Evolutionary conservation across 2,797 vertebrate genomes (phyloP).

Genomic region (Sebastes hopkinsi): DNA sequence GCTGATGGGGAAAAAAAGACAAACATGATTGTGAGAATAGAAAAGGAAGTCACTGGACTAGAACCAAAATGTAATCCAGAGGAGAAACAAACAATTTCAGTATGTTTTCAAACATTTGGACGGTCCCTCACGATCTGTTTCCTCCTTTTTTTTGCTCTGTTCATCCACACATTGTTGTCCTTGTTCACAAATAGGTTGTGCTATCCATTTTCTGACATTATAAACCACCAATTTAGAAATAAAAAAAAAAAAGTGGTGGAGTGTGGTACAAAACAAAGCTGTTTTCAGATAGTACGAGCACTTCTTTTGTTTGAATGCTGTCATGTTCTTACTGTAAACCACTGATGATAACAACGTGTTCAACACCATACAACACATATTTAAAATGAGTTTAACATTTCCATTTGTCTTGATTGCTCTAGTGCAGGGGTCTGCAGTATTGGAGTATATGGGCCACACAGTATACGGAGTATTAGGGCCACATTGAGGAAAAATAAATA

Average conservation of each 20-base stretch:
- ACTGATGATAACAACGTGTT: background rate
- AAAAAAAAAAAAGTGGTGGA: background rate
- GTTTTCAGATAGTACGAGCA: background rate
- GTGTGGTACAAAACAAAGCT: background rate
- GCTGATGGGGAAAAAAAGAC: constrained; percentile 60
- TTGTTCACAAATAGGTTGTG: background rate
- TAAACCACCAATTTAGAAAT: background rate
- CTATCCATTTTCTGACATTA: background rate
- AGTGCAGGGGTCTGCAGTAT: fast-evolving
- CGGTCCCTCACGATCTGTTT: background rate
- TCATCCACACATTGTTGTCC: background rate
- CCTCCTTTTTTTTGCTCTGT: constrained; percentile 2
- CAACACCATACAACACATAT: background rate
- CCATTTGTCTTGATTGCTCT: background rate
- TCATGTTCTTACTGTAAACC: background rate
- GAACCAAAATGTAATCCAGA: constrained; percentile 31
- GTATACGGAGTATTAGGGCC: no score
- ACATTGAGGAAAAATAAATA: no score
- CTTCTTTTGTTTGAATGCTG: background rate
- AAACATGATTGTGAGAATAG: constrained; percentile 51
- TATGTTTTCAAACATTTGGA: constrained; percentile 12
- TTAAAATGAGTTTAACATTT: background rate
- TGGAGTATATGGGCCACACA: no score
- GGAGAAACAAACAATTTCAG: constrained; percentile 31
- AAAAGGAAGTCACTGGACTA: constrained; percentile 52